Percentiles rank a stretch among this genome's conserved stretches.
Conservation (phyloP, 2,797 vertebrate genomes). For the Muscicapa comitata region DNA sequence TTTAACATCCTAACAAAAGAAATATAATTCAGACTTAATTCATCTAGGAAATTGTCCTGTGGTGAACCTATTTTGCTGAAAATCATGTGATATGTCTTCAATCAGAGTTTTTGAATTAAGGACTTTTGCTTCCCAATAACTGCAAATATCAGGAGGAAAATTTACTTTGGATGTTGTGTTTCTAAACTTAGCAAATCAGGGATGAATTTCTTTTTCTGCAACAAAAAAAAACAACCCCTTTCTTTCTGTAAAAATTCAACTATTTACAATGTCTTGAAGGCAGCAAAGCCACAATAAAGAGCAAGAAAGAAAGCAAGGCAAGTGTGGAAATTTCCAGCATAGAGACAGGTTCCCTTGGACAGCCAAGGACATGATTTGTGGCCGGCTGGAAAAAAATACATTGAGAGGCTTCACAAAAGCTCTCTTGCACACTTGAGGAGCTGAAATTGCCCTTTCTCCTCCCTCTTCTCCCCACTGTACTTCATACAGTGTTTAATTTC, state of each 20-base stretch:
- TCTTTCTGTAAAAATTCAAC: conserved; percentile 17
- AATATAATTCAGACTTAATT: not conserved
- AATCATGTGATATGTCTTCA: not conserved
- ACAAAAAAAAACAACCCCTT: not conserved
- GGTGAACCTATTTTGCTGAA: not conserved
- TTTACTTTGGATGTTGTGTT: not conserved
- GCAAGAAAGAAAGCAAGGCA: not conserved
- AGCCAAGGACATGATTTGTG: not conserved
- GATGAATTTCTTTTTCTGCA: not conserved
- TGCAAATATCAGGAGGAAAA: not conserved
- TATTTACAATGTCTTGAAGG: conserved; percentile 33
- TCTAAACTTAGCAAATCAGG: not conserved
- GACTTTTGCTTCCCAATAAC: not conserved
- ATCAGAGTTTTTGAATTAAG: not conserved
- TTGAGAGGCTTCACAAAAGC: not conserved
- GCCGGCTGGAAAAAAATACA: not conserved
- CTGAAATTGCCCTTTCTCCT: conserved; percentile 13
- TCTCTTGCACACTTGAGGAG: not conserved
- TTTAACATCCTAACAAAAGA: not conserved
- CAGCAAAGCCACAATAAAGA: not conserved
- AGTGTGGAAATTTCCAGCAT: conserved; percentile 14
- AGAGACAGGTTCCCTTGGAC: not conserved
- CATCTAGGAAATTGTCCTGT: not conserved
- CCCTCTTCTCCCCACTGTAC: not conserved
- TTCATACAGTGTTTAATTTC: conserved; percentile 52